These are phyloP conservation scores for Sarcoramphus papa DNA, from an alignment of 2,797 vertebrate genomes.

Conservation along the genomic window DNA sequence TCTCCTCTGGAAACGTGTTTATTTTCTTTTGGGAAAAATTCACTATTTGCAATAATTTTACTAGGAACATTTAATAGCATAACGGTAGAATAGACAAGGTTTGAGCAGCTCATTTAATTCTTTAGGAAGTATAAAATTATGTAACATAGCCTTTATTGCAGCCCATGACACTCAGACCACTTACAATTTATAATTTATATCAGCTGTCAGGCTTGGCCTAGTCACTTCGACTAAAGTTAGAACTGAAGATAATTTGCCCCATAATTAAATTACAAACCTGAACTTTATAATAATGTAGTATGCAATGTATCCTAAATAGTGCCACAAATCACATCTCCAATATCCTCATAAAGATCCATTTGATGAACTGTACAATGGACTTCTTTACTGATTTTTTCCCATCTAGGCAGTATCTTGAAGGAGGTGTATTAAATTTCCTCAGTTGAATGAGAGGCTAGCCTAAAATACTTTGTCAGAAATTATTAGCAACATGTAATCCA, in stretches of 20 bases:
- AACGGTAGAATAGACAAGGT: neutral
- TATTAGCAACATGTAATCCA: conserved; percentile 38
- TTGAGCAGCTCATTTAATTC: conserved; percentile 10
- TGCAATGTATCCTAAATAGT: conserved; percentile 46
- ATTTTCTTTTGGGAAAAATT: neutral
- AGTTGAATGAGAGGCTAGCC: neutral
- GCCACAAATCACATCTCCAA: conserved; percentile 49
- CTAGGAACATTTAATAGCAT: neutral
- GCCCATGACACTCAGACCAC: neutral
- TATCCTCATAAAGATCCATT: conserved; percentile 51
- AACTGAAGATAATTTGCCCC: conserved; percentile 39
- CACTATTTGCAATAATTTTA: neutral
- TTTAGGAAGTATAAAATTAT: conserved; percentile 27
- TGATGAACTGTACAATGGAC: conserved; percentile 50
- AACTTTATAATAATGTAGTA: conserved; percentile 56
- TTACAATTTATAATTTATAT: conserved; percentile 43
- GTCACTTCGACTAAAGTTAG: conserved; percentile 27
- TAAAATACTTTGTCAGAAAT: conserved; percentile 37
- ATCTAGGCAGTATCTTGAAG: conserved; percentile 8
- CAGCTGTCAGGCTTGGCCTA: conserved; percentile 37
- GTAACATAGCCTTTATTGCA: neutral
- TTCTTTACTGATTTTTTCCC: conserved; percentile 5
- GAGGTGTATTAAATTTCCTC: conserved; percentile 25
- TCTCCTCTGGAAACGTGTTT: neutral
- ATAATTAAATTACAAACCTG: conserved; percentile 62